These are phyloP conservation scores for Apodemia zela DNA, from an alignment of 2,888 invertebrate species.

Conservation along the genomic window DNA sequence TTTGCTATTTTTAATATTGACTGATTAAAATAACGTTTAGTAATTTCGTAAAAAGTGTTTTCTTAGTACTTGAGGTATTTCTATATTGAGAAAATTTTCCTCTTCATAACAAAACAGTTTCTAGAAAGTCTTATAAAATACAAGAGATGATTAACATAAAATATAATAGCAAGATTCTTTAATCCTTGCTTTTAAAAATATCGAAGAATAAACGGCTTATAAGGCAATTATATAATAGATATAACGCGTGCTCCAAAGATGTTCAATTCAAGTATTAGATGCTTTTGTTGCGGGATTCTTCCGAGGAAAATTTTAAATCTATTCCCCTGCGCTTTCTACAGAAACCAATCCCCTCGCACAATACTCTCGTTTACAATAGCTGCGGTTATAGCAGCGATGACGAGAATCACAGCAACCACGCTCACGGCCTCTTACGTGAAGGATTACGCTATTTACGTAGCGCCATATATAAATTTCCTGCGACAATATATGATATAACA, in stretches of 20 bases:
- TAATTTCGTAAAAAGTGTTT: too few relatives aligned
- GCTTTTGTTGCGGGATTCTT: constrained; percentile 66
- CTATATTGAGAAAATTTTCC: too few relatives aligned
- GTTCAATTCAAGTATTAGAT: constrained; percentile 59
- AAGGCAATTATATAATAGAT: constrained; percentile 32
- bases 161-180: neutral
- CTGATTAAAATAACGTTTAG: too few relatives aligned
- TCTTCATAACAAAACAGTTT: too few relatives aligned
- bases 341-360: constrained; percentile 73
- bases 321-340: constrained; percentile 66
- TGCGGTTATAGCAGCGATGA: constrained; percentile 57
- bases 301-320: constrained; percentile 74
- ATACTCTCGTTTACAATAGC: constrained; percentile 67
- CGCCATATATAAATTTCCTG: constrained; percentile 31
- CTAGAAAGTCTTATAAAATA: neutral
- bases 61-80: too few relatives aligned
- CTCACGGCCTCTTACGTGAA: constrained; percentile 51
- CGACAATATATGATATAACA: constrained; percentile 26
- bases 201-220: constrained; percentile 25
- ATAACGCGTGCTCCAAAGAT: constrained; percentile 44
- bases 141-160: constrained; percentile 9
- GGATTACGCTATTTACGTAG: constrained; percentile 67
- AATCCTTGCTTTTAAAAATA: constrained; percentile 10
- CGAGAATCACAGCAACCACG: constrained; percentile 53
- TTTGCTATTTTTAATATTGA: too few relatives aligned